These are phyloP conservation scores for Scaeva pyrastri DNA, from an alignment of 2,888 invertebrate species.

Conservation along the genomic window DNA sequence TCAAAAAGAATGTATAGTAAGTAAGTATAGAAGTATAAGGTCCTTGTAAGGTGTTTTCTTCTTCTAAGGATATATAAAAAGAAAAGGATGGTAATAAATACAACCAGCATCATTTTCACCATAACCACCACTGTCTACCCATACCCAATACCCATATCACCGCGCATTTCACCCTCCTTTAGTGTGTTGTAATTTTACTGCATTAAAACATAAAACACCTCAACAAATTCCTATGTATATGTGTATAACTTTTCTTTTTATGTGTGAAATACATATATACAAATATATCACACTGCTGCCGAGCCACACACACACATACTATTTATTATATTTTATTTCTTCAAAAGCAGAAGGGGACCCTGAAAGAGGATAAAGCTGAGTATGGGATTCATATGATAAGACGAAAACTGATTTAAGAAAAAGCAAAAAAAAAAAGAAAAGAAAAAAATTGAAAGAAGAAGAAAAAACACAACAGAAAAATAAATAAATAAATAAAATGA, in stretches of 20 bases:
- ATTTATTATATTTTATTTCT: constrained; percentile 14
- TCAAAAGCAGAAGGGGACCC: not conserved
- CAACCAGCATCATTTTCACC: constrained; percentile 40
- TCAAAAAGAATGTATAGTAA: not conserved
- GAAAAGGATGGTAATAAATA: constrained; percentile 55
- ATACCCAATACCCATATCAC: not conserved
- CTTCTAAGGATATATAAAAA: constrained; percentile 26
- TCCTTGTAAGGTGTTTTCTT: not conserved
- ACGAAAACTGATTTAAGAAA: constrained; percentile 71
- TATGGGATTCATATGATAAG: constrained; percentile 69
- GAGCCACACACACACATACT: not conserved
- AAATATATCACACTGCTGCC: not conserved
- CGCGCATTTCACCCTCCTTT: not conserved
- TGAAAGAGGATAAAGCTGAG: constrained; percentile 37
- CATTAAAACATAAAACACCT: constrained; percentile 72
- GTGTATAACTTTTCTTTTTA: constrained; percentile 62
- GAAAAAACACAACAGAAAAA: constrained; percentile 8
- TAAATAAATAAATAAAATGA: constrained; percentile 60
- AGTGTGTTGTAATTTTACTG: constrained; percentile 59
- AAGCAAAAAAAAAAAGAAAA: constrained; percentile 5
- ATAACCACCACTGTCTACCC: not conserved
- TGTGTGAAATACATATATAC: constrained; percentile 57
- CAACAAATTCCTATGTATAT: constrained; percentile 31
- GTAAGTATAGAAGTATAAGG: too few relatives aligned
- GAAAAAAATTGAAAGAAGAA: not conserved